Conservation (phyloP, 2,797 vertebrate genomes). For the Anguilla obscura region DNA sequence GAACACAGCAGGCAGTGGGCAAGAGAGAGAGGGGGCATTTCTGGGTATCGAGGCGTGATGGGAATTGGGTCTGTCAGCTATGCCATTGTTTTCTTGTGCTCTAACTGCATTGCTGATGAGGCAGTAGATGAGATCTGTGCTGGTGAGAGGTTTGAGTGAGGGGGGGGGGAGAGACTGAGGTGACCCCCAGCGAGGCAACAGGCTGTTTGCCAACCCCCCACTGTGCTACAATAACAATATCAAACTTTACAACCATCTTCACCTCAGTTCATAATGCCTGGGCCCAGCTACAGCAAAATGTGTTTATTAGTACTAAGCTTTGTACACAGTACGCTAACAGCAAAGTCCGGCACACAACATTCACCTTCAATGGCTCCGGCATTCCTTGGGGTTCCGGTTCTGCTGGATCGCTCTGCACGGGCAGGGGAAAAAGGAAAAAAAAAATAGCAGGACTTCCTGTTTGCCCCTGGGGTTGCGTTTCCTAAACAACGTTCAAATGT, state of each 20-base stretch:
- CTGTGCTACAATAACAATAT: neutral
- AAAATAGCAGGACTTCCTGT: neutral
- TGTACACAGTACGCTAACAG: neutral
- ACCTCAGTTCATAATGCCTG: neutral
- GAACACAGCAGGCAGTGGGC: neutral
- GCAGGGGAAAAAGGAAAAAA: neutral
- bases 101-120: constrained; percentile 58
- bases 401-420: constrained; percentile 62
- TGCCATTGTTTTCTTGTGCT: constrained; percentile 53
- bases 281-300: neutral
- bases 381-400: constrained; percentile 60
- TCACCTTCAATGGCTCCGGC: constrained; percentile 56
- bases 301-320: neutral
- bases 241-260: neutral
- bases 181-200: neutral
- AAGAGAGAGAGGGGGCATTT: neutral
- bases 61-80: constrained; percentile 56
- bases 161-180: constrained; percentile 10
- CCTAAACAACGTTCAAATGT: constrained; percentile 6
- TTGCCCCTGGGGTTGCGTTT: neutral
- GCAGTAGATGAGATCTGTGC: constrained; percentile 52
- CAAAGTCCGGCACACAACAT: neutral
- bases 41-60: constrained; percentile 7
- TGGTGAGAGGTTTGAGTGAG: neutral
- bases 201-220: no score